A percentile compares a stretch with the other conserved stretches of the same genome.
These are phyloP conservation scores for Habropoda laboriosa DNA, from an alignment of 1,140 invertebrate genomes.

Conservation along the genomic window DNA sequence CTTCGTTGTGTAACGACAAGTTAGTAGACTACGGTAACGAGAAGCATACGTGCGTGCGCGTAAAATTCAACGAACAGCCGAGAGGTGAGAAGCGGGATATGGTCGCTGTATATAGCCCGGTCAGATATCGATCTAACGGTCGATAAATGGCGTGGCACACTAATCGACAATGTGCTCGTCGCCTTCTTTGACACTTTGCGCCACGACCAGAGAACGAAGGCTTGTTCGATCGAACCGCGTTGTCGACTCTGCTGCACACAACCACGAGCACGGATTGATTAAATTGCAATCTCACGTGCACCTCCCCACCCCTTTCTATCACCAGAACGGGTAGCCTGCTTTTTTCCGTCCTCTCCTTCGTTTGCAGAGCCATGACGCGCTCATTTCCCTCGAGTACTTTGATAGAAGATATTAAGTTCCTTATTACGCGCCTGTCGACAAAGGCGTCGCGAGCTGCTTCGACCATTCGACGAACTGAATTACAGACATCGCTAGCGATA, in stretches of 20 bases:
- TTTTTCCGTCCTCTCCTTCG: background rate
- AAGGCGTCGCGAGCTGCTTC: background rate
- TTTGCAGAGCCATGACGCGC: background rate
- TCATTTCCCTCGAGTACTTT: constrained; percentile 20
- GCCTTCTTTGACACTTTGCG: constrained; percentile 29
- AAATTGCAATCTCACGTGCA: constrained; percentile 43
- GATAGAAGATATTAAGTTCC: constrained; percentile 23
- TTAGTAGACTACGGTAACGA: background rate
- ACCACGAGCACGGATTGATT: constrained; percentile 40
- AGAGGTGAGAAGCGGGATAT: background rate
- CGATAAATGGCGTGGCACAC: constrained; percentile 34
- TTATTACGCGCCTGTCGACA: background rate
- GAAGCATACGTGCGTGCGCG: background rate
- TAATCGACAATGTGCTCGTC: background rate
- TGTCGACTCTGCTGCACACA: background rate
- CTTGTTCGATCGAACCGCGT: constrained; percentile 34
- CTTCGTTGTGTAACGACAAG: too few species aligned
- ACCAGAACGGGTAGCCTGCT: background rate
- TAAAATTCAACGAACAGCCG: constrained; percentile 19
- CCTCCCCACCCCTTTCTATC: too few species aligned
- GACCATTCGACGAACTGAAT: background rate
- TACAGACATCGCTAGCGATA: background rate
- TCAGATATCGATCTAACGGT: constrained; percentile 33
- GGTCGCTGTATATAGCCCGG: background rate
- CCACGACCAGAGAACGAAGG: background rate